A percentile compares a stretch with the other conserved stretches of the same genome.
These are phyloP conservation scores for Drosophila chauvacae DNA, from an alignment of 1,140 invertebrate genomes.

Conservation along the genomic window DNA sequence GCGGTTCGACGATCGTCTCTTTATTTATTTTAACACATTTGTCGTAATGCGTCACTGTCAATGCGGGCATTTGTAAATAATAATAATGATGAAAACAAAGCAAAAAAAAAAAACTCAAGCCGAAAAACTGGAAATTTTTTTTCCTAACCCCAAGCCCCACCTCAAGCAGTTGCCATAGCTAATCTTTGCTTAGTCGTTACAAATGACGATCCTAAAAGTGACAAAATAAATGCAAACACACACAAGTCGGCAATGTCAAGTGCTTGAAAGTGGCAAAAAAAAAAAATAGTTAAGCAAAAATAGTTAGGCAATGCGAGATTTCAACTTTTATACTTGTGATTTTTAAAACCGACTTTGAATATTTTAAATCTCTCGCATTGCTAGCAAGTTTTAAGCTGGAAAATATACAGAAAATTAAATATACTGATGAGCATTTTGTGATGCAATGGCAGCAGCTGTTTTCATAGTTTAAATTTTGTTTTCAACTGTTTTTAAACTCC, in stretches of 20 bases:
- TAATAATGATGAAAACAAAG: conserved; percentile 51
- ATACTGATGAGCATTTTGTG: neutral
- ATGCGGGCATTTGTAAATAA: conserved; percentile 67
- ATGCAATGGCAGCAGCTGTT: neutral
- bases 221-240: conserved; percentile 21
- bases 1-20: conserved; percentile 61
- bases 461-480: neutral
- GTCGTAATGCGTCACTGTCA: conserved; percentile 75
- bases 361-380: neutral
- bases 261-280: conserved; percentile 20
- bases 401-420: no score
- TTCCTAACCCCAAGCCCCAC: conserved; percentile 2
- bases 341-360: neutral
- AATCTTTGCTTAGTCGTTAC: conserved; percentile 61
- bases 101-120: conserved; percentile 19
- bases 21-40: conserved; percentile 77
- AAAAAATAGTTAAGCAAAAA: conserved; percentile 5
- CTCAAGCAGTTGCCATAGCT: conserved; percentile 46
- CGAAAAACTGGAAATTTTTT: conserved; percentile 61
- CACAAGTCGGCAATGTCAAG: conserved; percentile 55
- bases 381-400: neutral
- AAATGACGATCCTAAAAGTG: conserved; percentile 45
- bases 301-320: conserved; percentile 4
- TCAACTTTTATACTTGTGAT: neutral
- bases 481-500: neutral